phyloP scores from a whole-genome alignment of 2,797 vertebrate species.

The Hozukius guyotensis region DNA sequence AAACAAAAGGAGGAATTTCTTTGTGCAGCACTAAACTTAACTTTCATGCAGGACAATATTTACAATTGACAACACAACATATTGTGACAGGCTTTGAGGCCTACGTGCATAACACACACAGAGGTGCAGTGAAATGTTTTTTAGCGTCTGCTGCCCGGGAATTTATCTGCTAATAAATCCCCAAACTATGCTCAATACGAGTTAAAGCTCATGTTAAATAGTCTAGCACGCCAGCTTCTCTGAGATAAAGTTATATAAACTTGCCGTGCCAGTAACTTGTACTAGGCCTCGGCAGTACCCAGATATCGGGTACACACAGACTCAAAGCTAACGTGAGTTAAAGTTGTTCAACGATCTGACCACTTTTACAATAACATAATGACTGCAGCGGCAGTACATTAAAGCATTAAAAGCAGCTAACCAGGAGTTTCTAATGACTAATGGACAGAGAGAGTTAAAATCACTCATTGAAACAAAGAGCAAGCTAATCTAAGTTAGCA shows the following conservation, averaged over 20 bases:
- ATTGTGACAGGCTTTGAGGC: constrained; percentile 48
- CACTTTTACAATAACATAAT: not conserved
- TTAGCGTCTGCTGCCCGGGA: fast-evolving
- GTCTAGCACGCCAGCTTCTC: not conserved
- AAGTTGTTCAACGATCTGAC: not conserved
- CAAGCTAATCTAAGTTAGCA: constrained; percentile 48
- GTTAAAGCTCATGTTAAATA: not conserved
- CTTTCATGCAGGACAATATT: not conserved
- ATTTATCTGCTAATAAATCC: not conserved
- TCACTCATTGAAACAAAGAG: constrained; percentile 63
- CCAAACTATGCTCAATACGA: fast-evolving
- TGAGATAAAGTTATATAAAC: not conserved
- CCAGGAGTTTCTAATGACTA: not conserved
- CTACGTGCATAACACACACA: constrained; percentile 9
- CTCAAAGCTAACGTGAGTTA: not conserved
- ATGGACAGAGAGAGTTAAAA: not conserved
- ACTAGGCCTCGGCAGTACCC: constrained; percentile 46
- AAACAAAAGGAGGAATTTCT: not conserved
- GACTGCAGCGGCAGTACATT: fast-evolving
- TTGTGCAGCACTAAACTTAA: not conserved
- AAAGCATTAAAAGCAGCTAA: not conserved
- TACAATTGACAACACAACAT: constrained; percentile 11
- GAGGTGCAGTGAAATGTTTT: not conserved
- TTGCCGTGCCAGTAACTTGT: not conserved
- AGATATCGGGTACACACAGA: not conserved